A percentile compares a stretch with the other conserved stretches of the same genome.
phyloP scores from a whole-genome alignment of 2,797 vertebrate genomes.

The Ciconia nigra region DNA sequence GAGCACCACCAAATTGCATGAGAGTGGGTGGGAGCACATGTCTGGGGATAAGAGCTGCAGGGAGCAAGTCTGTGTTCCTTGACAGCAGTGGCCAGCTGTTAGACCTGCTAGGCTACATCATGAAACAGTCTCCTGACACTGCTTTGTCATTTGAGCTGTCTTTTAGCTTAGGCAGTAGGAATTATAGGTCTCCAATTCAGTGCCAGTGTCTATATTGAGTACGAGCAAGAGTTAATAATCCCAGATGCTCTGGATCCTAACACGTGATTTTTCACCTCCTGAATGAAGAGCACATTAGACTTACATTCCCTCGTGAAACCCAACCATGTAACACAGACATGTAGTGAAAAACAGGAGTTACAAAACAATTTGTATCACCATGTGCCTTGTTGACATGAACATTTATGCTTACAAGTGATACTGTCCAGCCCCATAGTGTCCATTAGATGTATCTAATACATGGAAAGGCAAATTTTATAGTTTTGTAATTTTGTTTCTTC shows the following conservation, averaged over 20 bases:
- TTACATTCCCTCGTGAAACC: background rate
- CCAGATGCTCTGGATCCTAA: background rate
- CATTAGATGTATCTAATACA: background rate
- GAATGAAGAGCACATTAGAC: background rate
- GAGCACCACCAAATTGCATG: rapidly evolving
- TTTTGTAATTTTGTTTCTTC: background rate
- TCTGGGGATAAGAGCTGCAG: background rate
- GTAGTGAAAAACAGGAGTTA: background rate
- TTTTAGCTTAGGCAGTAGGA: background rate
- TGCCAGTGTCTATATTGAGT: background rate
- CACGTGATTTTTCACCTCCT: background rate
- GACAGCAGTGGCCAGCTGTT: background rate
- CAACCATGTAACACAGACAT: background rate
- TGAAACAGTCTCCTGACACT: background rate
- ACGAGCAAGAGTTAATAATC: rapidly evolving
- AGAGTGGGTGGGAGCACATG: background rate
- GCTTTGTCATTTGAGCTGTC: background rate
- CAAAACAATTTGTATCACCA: background rate
- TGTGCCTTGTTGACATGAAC: background rate
- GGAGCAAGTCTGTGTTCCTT: background rate
- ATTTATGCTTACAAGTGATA: background rate
- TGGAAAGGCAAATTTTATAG: background rate
- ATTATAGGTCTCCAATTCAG: background rate
- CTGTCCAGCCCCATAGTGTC: background rate
- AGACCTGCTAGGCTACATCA: background rate